Conservation (phyloP, 2,113 vertebrate genomes). For the Otocyon megalotis region DNA sequence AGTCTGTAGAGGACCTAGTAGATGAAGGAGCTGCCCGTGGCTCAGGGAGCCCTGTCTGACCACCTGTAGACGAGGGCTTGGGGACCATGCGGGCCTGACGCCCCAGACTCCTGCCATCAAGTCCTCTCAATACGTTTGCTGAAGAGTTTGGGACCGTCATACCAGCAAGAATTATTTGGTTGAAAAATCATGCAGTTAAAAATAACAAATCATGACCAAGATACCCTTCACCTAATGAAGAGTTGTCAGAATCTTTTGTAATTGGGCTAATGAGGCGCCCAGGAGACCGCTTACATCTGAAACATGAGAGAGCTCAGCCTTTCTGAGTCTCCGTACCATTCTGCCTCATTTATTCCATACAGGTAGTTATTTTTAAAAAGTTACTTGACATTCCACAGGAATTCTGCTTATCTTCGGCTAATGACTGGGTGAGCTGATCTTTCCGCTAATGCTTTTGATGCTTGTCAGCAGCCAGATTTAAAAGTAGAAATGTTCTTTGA, state of each 20-base stretch:
- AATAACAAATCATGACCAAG: background rate
- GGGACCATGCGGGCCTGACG: background rate
- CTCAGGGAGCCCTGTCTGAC: background rate
- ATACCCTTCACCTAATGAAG: background rate
- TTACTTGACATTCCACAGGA: slow-evolving; percentile 74
- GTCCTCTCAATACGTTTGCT: background rate
- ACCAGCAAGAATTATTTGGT: background rate
- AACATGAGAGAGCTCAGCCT: background rate
- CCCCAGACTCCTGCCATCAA: background rate
- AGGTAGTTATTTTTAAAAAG: background rate
- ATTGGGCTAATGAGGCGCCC: background rate
- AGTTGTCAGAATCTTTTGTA: background rate
- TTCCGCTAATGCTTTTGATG: slow-evolving; percentile 78
- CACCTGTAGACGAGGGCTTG: too few species aligned
- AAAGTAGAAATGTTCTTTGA: slow-evolving; percentile 68
- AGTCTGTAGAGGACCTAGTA: background rate
- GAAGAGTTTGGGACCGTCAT: background rate
- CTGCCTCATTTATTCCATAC: background rate
- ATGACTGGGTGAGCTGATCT: slow-evolving; percentile 67
- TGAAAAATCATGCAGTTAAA: slow-evolving; percentile 15
- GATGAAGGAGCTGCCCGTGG: background rate
- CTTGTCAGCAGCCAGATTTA: slow-evolving; percentile 77
- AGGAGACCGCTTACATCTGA: background rate
- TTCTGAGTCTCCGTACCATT: background rate
- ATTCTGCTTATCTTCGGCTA: slow-evolving; percentile 70